Percentiles rank a stretch among this genome's conserved stretches.
These are phyloP conservation scores for Calameuta idolon DNA, from an alignment of 2,888 invertebrate species.

Conservation along the genomic window DNA sequence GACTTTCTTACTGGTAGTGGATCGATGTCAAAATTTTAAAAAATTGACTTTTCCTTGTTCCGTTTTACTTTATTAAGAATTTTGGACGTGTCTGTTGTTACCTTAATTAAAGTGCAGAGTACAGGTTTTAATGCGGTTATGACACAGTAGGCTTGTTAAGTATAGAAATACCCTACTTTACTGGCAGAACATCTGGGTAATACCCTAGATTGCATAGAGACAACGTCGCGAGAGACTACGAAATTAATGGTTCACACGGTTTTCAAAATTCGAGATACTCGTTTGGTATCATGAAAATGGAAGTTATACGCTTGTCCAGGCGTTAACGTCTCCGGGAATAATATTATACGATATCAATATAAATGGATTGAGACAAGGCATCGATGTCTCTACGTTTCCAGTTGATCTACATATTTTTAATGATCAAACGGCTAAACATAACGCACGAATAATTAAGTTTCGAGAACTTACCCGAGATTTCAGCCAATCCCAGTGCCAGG, in stretches of 20 bases:
- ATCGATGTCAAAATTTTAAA: too few species aligned
- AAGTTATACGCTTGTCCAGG: not conserved
- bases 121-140: not conserved
- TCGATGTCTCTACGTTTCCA: not conserved
- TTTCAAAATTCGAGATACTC: not conserved
- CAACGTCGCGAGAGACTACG: not conserved
- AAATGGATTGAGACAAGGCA: not conserved
- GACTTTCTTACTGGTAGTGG: too few species aligned
- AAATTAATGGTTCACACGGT: not conserved
- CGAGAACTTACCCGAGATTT: constrained; percentile 1
- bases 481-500: constrained; percentile 11
- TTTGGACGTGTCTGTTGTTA: not conserved
- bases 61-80: not conserved
- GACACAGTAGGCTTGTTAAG: not conserved
- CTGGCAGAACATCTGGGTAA: not conserved
- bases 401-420: not conserved
- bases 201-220: not conserved
- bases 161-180: not conserved
- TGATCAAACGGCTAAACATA: not conserved
- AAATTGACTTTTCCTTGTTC: not conserved
- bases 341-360: too few species aligned
- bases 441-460: not conserved
- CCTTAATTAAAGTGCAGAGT: not conserved
- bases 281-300: not conserved
- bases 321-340: not conserved